Evolutionary conservation across 2,888 invertebrate species (phyloP).

Genomic region (Dicyrtomina minuta): DNA sequence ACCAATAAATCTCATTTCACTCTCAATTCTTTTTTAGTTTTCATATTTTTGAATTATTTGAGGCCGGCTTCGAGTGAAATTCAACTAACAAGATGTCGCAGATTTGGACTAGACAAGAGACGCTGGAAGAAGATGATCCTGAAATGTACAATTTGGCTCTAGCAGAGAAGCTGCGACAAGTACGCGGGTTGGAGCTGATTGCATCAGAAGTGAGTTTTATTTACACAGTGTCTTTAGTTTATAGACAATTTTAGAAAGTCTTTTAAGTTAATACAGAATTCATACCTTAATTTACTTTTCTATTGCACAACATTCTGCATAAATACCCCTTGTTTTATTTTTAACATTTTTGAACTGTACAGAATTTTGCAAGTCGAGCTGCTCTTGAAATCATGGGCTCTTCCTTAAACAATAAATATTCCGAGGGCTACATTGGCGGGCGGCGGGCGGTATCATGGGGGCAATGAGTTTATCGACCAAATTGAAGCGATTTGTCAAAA

Average conservation of each 20-base stretch:
- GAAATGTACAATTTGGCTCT: conserved; percentile 79
- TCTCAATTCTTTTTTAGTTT: too few relatives aligned
- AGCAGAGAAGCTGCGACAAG: conserved; percentile 83
- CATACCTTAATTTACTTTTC: too few relatives aligned
- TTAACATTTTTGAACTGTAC: too few relatives aligned
- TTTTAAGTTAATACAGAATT: too few relatives aligned
- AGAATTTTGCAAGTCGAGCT: conserved; percentile 86
- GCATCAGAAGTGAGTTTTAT: conserved; percentile 78
- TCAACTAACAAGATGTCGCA: conserved; percentile 51
- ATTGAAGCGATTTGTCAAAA: conserved; percentile 86
- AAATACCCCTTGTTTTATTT: conserved; percentile 35
- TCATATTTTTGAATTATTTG: too few relatives aligned
- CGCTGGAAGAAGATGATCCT: conserved; percentile 73
- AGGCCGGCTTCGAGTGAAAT: too few relatives aligned
- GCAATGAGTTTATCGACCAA: conserved; percentile 93
- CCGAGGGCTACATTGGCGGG: conserved; percentile 90
- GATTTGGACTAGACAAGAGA: conserved; percentile 49
- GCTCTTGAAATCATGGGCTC: conserved; percentile 87
- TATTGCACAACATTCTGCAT: too few relatives aligned
- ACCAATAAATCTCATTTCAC: too few relatives aligned
- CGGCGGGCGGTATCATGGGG: conserved; percentile 94
- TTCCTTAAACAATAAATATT: conserved; percentile 92
- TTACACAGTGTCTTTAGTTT: too few relatives aligned
- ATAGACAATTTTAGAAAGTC: background rate
- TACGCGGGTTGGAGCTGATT: conserved; percentile 87